A percentile compares a stretch with the other conserved stretches of the same genome.
Evolutionary conservation across 1,140 invertebrate genomes (phyloP).

Genomic region (Diploscapter pachys): DNA sequence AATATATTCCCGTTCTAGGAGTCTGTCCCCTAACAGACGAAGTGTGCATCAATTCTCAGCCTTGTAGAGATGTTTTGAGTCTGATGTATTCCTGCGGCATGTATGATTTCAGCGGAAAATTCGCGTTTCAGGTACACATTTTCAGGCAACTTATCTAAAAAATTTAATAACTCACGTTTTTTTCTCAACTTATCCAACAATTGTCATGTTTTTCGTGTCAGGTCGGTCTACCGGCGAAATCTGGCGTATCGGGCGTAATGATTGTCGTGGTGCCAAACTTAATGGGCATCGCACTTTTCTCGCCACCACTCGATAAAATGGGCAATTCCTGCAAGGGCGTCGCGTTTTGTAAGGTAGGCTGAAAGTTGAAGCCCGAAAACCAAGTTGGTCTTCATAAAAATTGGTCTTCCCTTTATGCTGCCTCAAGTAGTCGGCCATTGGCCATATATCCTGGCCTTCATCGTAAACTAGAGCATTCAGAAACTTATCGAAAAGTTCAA

Average conservation of each 20-base stretch:
- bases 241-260: constrained; percentile 85
- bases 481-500: constrained; percentile 83
- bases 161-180: background rate
- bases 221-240: constrained; percentile 90
- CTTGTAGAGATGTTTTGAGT: constrained; percentile 63
- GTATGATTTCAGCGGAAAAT: constrained; percentile 91
- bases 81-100: constrained; percentile 96
- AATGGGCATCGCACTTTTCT: constrained; percentile 89
- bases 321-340: constrained; percentile 90
- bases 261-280: constrained; percentile 93
- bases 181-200: background rate
- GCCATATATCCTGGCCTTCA: too few species aligned
- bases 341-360: constrained; percentile 70
- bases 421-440: too few species aligned
- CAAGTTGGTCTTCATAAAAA: constrained; percentile 1
- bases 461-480: constrained; percentile 45
- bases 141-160: constrained; percentile 23
- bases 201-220: constrained; percentile 52
- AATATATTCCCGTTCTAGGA: constrained; percentile 58
- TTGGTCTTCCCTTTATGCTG: background rate
- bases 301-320: constrained; percentile 63
- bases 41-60: constrained; percentile 66
- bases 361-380: constrained; percentile 69
- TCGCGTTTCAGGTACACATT: constrained; percentile 78
- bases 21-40: constrained; percentile 92